Percentiles rank a stretch among this genome's conserved stretches.
phyloP scores from a whole-genome alignment of 2,113 vertebrate genomes.

The Lutjanus erythropterus region DNA sequence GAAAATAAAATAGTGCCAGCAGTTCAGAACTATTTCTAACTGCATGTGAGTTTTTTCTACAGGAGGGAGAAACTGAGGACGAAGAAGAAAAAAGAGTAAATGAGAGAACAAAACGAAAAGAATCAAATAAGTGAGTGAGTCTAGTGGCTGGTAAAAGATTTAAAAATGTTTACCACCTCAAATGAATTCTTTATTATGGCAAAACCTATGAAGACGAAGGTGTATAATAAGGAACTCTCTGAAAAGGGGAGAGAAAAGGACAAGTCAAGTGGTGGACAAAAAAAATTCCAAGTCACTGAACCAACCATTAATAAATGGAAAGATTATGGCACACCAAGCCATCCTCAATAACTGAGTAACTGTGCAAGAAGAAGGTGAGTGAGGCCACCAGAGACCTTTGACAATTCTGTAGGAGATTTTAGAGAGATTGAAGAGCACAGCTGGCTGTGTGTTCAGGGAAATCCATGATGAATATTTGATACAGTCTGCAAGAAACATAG shows the following conservation, averaged over 20 bases:
- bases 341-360: background rate
- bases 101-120: background rate
- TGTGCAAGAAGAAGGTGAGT: background rate
- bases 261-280: too few species aligned
- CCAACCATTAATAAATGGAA: background rate
- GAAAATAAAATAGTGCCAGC: background rate
- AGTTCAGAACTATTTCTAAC: background rate
- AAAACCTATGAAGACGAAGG: too few species aligned
- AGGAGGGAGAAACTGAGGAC: background rate
- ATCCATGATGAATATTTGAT: background rate
- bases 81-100: background rate
- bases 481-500: background rate
- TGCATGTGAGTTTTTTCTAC: background rate
- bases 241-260: too few species aligned
- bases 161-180: too few species aligned
- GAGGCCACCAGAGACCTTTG: background rate
- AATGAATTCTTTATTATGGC: too few species aligned
- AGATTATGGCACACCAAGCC: background rate
- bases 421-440: background rate
- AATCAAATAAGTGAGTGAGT: too few species aligned
- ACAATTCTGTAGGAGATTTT: background rate
- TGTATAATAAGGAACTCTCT: too few species aligned
- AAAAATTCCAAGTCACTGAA: background rate
- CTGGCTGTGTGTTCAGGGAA: background rate
- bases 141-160: too few species aligned